A percentile compares a stretch with the other conserved stretches of the same genome.
Conservation (phyloP, 2,888 invertebrate species). For the Dendrolimus houi region DNA sequence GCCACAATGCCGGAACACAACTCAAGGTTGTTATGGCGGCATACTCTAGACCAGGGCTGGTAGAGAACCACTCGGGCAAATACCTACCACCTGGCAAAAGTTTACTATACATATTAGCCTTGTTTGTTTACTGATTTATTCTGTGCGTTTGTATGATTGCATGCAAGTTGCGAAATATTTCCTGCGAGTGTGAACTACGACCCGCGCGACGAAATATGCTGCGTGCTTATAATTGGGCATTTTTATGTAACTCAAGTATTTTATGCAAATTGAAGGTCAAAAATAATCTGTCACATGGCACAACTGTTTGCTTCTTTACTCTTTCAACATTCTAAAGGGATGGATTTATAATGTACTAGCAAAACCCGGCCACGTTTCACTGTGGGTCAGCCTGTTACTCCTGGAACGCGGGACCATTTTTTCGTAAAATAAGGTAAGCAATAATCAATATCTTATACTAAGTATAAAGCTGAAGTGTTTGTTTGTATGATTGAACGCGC, state of each 20-base stretch:
- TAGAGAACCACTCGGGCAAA: too few relatives aligned
- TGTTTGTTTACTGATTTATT: background rate
- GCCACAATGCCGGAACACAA: background rate
- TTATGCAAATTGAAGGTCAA: slow-evolving; percentile 2
- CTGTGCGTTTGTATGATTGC: background rate
- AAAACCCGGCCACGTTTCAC: too few relatives aligned
- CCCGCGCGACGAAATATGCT: slow-evolving; percentile 13
- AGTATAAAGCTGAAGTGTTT: too few relatives aligned
- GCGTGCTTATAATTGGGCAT: slow-evolving; percentile 26
- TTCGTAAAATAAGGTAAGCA: too few relatives aligned
- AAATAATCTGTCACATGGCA: background rate
- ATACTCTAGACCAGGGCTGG: background rate
- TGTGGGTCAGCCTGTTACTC: too few relatives aligned
- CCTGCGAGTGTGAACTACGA: slow-evolving; percentile 21
- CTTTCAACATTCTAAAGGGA: background rate
- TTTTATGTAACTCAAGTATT: slow-evolving; percentile 5
- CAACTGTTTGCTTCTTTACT: background rate
- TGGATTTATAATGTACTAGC: too few relatives aligned
- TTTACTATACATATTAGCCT: background rate
- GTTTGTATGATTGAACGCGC: too few relatives aligned
- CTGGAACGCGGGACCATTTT: too few relatives aligned
- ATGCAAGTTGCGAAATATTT: background rate
- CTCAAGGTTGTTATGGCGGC: background rate
- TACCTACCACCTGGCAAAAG: too few relatives aligned
- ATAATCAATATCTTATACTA: too few relatives aligned